Conservation (phyloP, 2,888 invertebrate species). For the Drosophila monieri region DNA sequence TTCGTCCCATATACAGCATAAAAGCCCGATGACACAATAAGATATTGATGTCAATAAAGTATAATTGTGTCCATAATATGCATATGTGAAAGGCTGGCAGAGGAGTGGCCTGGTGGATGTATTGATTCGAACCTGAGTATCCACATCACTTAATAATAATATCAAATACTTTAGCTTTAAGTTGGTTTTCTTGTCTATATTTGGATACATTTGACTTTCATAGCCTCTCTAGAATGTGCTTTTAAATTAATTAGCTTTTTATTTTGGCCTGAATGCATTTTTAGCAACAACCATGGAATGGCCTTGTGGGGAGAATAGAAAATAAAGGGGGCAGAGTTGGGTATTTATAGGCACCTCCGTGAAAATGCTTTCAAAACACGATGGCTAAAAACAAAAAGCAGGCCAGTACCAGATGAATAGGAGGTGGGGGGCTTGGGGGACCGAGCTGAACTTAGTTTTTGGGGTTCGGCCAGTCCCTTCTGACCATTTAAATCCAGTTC, state of each 20-base stretch:
- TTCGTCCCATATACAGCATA: background rate
- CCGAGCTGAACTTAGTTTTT: background rate
- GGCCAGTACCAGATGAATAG: slow-evolving; percentile 24
- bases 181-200: background rate
- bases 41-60: slow-evolving; percentile 30
- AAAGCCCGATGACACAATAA: slow-evolving; percentile 32
- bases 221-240: slow-evolving; percentile 60
- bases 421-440: slow-evolving; percentile 9
- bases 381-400: slow-evolving; percentile 45
- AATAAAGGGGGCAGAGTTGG: slow-evolving; percentile 15
- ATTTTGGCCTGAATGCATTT: slow-evolving; percentile 70
- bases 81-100: background rate
- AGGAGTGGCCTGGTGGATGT: background rate
- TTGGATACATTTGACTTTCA: slow-evolving; percentile 15
- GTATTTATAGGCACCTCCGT: slow-evolving; percentile 45
- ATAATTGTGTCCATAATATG: slow-evolving; percentile 11
- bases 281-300: slow-evolving; percentile 10
- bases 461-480: slow-evolving; percentile 18
- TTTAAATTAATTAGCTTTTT: slow-evolving; percentile 78
- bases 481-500: slow-evolving; percentile 6
- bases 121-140: background rate
- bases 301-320: slow-evolving; percentile 19
- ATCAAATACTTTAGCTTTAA: too few relatives aligned
- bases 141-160: too few relatives aligned
- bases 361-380: slow-evolving; percentile 44